A percentile compares a stretch with the other conserved stretches of the same genome.
phyloP scores from a whole-genome alignment of 2,113 vertebrate species.

The Labeo catla region DNA sequence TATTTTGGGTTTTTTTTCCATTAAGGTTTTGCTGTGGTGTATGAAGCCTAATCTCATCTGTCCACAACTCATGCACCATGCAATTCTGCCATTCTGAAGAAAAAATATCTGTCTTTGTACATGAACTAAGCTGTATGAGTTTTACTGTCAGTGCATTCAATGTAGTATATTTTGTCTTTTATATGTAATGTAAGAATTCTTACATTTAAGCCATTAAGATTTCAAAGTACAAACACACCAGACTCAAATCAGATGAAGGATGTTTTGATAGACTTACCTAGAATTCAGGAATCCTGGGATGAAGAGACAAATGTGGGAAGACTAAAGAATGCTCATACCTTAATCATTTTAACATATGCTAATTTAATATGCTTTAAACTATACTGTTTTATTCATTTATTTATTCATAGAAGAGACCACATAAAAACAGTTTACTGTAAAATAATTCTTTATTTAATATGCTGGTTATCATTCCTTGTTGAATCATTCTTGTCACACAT shows the following conservation, averaged over 20 bases:
- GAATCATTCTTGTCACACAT: constrained; percentile 52
- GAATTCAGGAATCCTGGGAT: not conserved
- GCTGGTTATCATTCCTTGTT: constrained; percentile 62
- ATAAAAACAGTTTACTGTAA: constrained; percentile 61
- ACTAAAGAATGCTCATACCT: not conserved
- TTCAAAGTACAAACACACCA: not conserved
- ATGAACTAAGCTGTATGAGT: not conserved
- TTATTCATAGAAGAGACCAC: not conserved
- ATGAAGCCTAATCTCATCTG: constrained; percentile 6
- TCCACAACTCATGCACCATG: not conserved
- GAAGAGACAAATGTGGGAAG: not conserved
- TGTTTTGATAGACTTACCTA: not conserved
- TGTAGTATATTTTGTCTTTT: not conserved
- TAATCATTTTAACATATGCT: not conserved
- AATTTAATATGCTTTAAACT: not conserved
- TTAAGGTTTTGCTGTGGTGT: constrained; percentile 26
- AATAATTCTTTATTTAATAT: constrained; percentile 75
- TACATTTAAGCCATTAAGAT: not conserved
- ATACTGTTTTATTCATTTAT: not conserved
- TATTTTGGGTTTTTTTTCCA: not conserved
- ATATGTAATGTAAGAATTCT: not conserved
- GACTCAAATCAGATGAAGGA: not conserved
- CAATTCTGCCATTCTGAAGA: not conserved
- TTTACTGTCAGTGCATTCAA: not conserved
- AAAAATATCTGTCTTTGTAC: not conserved